Evolutionary conservation across 2,113 vertebrate genomes (phyloP).

Genomic region (Colius striatus): DNA sequence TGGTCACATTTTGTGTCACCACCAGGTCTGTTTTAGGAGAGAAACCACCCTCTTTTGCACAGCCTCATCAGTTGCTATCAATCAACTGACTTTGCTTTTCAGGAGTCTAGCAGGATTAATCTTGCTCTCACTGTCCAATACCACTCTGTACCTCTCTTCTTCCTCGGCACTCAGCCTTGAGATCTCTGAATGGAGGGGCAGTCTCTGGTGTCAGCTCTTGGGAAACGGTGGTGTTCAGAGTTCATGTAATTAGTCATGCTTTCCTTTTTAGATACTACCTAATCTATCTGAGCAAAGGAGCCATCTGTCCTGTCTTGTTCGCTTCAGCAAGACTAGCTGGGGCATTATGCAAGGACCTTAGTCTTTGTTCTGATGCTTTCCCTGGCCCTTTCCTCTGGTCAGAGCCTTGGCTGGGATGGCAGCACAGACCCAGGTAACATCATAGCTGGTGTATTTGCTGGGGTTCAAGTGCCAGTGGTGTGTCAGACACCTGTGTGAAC

Average conservation of each 20-base stretch:
- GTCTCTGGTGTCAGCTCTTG: not conserved
- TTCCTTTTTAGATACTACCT: not conserved
- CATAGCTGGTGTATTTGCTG: not conserved
- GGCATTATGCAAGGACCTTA: not conserved
- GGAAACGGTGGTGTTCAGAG: not conserved
- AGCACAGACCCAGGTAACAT: not conserved
- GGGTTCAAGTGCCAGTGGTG: not conserved
- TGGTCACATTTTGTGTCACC: accelerated
- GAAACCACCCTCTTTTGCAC: not conserved
- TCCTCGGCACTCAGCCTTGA: not conserved
- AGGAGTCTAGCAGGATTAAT: not conserved
- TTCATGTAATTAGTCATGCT: not conserved
- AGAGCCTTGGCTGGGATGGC: not conserved
- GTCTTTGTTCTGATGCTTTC: not conserved
- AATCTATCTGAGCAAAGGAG: not conserved
- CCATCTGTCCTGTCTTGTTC: accelerated
- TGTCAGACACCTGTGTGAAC: not conserved
- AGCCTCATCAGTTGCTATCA: not conserved
- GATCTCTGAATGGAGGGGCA: not conserved
- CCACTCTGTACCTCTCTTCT: not conserved
- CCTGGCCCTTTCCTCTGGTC: not conserved
- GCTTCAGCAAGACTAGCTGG: not conserved
- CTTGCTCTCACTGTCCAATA: not conserved
- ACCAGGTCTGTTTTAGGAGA: not conserved
- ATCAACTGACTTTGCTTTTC: not conserved